Evolutionary conservation across 1,140 invertebrate species (phyloP), one percentile per base, ranked within the genome.

Genomic region (Polypedilum pembai): DNA sequence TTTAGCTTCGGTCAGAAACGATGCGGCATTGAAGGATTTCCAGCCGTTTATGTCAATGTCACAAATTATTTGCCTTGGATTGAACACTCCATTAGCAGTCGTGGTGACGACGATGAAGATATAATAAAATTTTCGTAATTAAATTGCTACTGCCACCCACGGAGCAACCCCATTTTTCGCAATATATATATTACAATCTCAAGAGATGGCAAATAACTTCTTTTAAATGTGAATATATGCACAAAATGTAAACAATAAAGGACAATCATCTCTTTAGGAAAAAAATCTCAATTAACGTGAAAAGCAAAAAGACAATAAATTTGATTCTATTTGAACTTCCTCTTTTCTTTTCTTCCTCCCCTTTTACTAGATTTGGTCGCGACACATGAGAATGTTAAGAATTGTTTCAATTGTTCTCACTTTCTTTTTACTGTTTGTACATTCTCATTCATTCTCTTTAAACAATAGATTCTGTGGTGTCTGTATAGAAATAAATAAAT

Each of bases 41-140:
- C 88, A 1, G 87, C 87, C 7, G 85, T 87, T 3, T 87, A 87
- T 75, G 86, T 86, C 1, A 79, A 81, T 21, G 84, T 87, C 7
- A 74, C 80, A 15, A 78, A 79, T 24, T 86, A 84, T 75, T 75
- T 83, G 0, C 77, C 81, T 56, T 87, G 86, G 86, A 83, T 83
- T 41, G 24, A 41, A 40, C 78, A 69, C 5, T 78, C 80, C 20
- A 79, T 84, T 8, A 78, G 65, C 17, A 18, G 8, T 56, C 45
- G 45, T 69, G 65, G 65, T 69, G 74, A 45, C 10, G 45, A 74
- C 12, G 33, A 73, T 7, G 72, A 73, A 7, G 72, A 73, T n/a
- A 73, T 24, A 73, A 33, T 41, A 12, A 73, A 33, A 33, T 73
- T 73, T 40, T 18, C 65, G 17, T 69, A 69, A 69, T 69, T 69